Percentiles rank a stretch among this genome's conserved stretches.
phyloP scores from a whole-genome alignment of 2,888 invertebrate species.

The Allacma fusca region DNA sequence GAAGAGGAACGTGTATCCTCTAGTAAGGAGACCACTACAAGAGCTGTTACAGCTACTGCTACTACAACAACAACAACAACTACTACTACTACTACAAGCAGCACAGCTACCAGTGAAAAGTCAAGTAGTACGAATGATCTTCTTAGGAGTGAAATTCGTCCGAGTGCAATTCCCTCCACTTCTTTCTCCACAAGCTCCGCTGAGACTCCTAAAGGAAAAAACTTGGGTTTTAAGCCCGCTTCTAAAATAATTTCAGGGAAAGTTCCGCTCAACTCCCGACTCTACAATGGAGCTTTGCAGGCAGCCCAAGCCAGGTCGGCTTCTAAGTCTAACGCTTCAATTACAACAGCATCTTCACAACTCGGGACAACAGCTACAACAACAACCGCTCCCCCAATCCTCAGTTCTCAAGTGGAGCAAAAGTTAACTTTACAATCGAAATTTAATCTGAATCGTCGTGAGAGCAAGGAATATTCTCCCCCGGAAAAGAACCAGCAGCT shows the following conservation, averaged over 20 bases:
- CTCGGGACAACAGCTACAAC: not conserved
- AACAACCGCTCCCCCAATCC: slow-evolving; percentile 6
- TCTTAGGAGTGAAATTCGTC: not conserved
- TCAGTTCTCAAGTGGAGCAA: slow-evolving; percentile 19
- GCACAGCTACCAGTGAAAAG: not conserved
- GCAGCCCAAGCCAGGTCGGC: not conserved
- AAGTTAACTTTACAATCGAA: slow-evolving; percentile 32
- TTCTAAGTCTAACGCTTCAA: slow-evolving; percentile 15
- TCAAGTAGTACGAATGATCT: slow-evolving; percentile 7
- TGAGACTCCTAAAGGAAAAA: not conserved
- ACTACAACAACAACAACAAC: not conserved
- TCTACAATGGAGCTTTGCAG: not conserved
- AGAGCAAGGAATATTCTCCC: not conserved
- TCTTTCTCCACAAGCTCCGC: not conserved
- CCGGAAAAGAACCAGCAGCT: not conserved
- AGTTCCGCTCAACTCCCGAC: slow-evolving; percentile 6
- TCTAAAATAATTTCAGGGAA: slow-evolving; percentile 19
- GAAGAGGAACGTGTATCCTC: not conserved
- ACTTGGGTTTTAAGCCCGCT: not conserved
- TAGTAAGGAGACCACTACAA: not conserved
- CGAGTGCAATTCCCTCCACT: slow-evolving; percentile 22
- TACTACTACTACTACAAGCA: too few relatives aligned
- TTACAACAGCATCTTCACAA: slow-evolving; percentile 16
- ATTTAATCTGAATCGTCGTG: slow-evolving; percentile 29
- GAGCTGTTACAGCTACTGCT: not conserved